These are phyloP conservation scores for Notodonta dromedarius DNA, from an alignment of 2,888 invertebrate genomes.

Conservation along the genomic window DNA sequence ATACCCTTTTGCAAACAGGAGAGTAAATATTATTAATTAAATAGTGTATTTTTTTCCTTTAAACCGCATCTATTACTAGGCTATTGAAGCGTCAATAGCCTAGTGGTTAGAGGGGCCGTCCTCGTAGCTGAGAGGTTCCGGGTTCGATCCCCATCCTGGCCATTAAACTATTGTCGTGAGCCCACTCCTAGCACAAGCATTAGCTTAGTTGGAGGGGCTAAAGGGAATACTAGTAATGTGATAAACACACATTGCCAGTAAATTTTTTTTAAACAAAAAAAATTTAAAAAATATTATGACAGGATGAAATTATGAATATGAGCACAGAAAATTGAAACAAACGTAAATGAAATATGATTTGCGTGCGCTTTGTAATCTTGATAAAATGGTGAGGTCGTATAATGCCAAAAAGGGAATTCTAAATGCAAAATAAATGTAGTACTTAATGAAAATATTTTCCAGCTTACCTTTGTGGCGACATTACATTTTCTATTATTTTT, in stretches of 20 bases:
- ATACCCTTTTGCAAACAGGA: conserved; percentile 17
- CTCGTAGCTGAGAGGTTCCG: too few relatives aligned
- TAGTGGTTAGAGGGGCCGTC: too few relatives aligned
- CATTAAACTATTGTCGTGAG: too few relatives aligned
- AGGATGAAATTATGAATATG: conserved; percentile 37
- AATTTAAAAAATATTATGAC: too few relatives aligned
- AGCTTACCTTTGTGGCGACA: not conserved
- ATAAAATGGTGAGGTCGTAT: conserved; percentile 35
- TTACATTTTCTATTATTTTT: not conserved
- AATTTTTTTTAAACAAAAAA: too few relatives aligned
- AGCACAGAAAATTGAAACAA: conserved; percentile 35
- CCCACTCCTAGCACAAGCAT: too few relatives aligned
- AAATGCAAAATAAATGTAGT: conserved; percentile 23
- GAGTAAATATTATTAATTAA: conserved; percentile 26
- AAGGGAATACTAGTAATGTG: too few relatives aligned
- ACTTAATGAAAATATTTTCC: conserved; percentile 24
- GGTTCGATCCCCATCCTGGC: too few relatives aligned
- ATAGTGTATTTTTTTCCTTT: conserved; percentile 25
- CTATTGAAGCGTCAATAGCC: too few relatives aligned
- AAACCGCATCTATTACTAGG: conserved; percentile 32
- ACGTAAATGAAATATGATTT: conserved; percentile 41
- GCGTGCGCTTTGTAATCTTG: conserved; percentile 40
- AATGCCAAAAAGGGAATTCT: conserved; percentile 30
- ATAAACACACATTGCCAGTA: too few relatives aligned
- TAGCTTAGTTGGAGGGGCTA: too few relatives aligned